Conservation (phyloP, 2,797 vertebrate species). For the Hoplostethus atlanticus region DNA sequence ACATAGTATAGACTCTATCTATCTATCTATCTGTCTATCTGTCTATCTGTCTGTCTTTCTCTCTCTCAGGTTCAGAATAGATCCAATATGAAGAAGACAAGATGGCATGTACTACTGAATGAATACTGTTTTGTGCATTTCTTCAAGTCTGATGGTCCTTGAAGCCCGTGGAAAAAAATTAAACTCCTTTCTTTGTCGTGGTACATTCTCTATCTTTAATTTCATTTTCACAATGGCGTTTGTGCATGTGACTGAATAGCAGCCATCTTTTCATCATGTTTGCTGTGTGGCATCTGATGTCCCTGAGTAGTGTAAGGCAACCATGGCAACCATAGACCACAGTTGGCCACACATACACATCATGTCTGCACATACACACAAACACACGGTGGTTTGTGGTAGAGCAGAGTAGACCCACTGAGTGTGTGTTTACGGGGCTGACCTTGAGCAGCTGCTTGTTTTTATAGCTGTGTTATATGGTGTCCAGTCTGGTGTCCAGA, state of each 20-base stretch:
- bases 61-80: background rate
- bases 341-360: slow-evolving; percentile 19
- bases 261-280: background rate
- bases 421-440: slow-evolving; percentile 62
- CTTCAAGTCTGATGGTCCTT: background rate
- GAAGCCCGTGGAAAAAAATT: no score
- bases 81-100: background rate
- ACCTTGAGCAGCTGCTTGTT: slow-evolving; percentile 73
- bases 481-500: slow-evolving; percentile 56
- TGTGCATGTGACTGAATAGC: background rate
- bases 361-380: slow-evolving; percentile 21
- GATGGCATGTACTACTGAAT: background rate
- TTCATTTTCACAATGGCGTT: background rate
- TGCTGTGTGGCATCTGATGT: background rate
- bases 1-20: background rate
- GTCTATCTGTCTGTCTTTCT: background rate
- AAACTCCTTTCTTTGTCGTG: background rate
- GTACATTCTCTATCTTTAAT: background rate
- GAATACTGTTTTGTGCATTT: slow-evolving; percentile 9
- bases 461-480: slow-evolving; percentile 53
- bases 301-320: background rate
- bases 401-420: slow-evolving; percentile 43
- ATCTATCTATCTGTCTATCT: background rate
- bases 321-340: background rate
- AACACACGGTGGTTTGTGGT: slow-evolving; percentile 32